These are phyloP conservation scores for Gymnoscopelus braueri DNA, from an alignment of 2,797 vertebrate genomes.

Conservation along the genomic window DNA sequence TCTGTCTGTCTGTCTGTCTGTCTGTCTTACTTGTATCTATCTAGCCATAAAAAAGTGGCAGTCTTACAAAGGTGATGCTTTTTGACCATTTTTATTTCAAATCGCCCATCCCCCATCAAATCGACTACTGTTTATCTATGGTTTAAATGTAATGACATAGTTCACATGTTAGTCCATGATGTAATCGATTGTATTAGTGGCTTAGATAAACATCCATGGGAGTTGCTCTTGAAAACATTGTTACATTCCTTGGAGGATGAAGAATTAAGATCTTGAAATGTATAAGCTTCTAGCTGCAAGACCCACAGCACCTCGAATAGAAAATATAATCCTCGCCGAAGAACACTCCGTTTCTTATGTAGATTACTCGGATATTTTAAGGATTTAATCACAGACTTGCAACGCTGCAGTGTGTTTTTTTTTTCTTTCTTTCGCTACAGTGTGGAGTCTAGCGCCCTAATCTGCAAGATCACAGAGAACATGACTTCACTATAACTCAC, in stretches of 20 bases:
- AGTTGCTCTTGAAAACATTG: conserved; percentile 45
- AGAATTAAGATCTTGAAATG: conserved; percentile 63
- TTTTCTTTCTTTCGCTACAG: conserved; percentile 5
- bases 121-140: too few species aligned
- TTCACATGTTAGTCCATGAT: not conserved
- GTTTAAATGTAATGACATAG: not conserved
- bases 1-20: too few species aligned
- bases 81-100: too few species aligned
- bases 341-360: conserved; percentile 51
- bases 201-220: conserved; percentile 55
- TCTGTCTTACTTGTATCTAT: too few species aligned
- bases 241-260: conserved; percentile 53
- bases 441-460: conserved; percentile 36
- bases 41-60: too few species aligned
- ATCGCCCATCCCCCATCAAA: too few species aligned
- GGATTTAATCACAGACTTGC: conserved; percentile 59
- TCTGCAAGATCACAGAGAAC: conserved; percentile 30
- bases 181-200: conserved; percentile 32
- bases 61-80: too few species aligned
- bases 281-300: conserved; percentile 44
- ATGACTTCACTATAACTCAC: too few species aligned
- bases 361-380: conserved; percentile 68
- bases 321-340: conserved; percentile 55
- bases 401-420: conserved; percentile 20
- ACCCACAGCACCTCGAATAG: conserved; percentile 37